Percentiles rank a stretch among this genome's conserved stretches.
Conservation (phyloP, 2,797 vertebrate genomes). For the Cuniculus paca region DNA sequence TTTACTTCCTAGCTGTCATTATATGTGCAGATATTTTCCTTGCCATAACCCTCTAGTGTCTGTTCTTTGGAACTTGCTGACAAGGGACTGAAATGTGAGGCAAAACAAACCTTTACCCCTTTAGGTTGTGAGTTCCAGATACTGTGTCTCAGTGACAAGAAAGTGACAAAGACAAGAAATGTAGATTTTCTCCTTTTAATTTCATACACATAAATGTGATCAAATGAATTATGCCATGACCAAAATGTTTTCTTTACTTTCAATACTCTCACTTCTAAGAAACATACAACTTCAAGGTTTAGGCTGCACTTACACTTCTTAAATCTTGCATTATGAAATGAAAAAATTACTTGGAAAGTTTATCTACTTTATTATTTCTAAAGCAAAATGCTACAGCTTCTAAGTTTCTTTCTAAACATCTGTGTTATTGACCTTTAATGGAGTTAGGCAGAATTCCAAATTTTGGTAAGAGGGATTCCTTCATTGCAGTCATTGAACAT, state of each 20-base stretch:
- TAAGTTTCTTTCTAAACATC: slow-evolving; percentile 24
- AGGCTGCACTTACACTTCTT: not conserved
- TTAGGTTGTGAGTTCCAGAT: not conserved
- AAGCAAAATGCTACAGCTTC: not conserved
- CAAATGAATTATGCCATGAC: not conserved
- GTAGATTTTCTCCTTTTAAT: not conserved
- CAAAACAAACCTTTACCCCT: not conserved
- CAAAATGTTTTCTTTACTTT: not conserved
- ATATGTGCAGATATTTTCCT: not conserved
- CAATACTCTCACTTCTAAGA: not conserved
- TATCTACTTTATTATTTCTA: not conserved
- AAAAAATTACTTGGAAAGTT: not conserved
- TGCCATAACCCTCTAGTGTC: not conserved
- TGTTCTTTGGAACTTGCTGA: not conserved
- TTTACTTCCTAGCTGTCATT: not conserved
- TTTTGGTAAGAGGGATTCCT: not conserved
- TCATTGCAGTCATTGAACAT: slow-evolving; percentile 7
- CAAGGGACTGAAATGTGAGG: not conserved
- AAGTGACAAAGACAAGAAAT: not conserved
- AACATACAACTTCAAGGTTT: not conserved
- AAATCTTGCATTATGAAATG: not conserved
- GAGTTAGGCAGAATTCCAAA: not conserved
- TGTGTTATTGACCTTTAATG: not conserved
- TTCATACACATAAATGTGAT: not conserved
- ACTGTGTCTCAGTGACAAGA: not conserved